Conservation (phyloP, 2,797 vertebrate species). For the Sebastolobus alascanus region DNA sequence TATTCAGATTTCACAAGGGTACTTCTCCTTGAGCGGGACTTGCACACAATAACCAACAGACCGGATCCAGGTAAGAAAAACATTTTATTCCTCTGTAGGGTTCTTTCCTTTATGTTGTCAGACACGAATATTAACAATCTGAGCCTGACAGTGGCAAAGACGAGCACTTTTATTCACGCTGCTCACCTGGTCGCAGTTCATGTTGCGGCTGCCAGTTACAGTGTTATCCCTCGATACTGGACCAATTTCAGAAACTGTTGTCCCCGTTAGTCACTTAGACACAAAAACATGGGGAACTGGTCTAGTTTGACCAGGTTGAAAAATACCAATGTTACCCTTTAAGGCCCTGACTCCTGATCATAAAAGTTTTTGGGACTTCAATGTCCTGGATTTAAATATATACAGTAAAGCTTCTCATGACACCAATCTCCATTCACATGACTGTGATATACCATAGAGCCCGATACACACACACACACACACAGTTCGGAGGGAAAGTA, state of each 20-base stretch:
- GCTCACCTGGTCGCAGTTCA: too few species aligned
- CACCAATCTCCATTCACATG: conserved; percentile 4
- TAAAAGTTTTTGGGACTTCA: not conserved
- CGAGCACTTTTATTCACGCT: not conserved
- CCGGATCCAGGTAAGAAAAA: too few species aligned
- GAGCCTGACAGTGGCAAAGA: not conserved
- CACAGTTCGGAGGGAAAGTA: not conserved
- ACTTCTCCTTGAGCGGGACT: not conserved
- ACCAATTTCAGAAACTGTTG: not conserved
- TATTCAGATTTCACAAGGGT: not conserved
- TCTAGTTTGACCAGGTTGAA: too few species aligned
- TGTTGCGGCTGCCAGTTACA: too few species aligned
- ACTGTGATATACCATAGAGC: not conserved
- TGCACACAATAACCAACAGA: too few species aligned
- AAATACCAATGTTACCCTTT: not conserved
- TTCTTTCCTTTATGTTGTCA: not conserved
- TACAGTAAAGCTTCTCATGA: conserved; percentile 6
- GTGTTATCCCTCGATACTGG: too few species aligned
- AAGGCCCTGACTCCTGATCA: not conserved
- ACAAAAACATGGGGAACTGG: too few species aligned
- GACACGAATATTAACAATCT: not conserved
- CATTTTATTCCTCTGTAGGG: too few species aligned
- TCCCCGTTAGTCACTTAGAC: too few species aligned
- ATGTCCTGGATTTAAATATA: not conserved
- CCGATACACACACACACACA: not conserved